phyloP scores from a whole-genome alignment of 2,113 vertebrate species.

The Cromileptes altivelis region DNA sequence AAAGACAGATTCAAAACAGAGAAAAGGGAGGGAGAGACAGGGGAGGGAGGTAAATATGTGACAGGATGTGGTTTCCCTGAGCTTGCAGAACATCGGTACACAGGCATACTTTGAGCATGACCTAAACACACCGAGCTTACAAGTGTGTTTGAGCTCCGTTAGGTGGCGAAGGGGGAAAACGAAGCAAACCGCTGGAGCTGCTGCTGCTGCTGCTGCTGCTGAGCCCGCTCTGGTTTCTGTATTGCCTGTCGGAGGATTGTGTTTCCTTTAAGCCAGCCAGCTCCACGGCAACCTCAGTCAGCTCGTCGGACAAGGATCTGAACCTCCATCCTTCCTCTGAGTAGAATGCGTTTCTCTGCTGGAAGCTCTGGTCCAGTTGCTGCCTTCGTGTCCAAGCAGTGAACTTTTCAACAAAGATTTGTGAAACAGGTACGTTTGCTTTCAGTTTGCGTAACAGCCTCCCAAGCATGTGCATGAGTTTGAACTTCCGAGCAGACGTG shows the following conservation, averaged over 20 bases:
- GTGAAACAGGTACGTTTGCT: constrained; percentile 73
- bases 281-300: constrained; percentile 31
- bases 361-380: constrained; percentile 47
- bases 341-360: constrained; percentile 63
- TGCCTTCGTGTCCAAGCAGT: constrained; percentile 55
- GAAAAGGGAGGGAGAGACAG: constrained; percentile 39
- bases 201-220: constrained; percentile 44
- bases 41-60: constrained; percentile 77
- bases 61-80: constrained; percentile 90
- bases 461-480: neutral
- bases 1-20: constrained; percentile 18
- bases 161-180: constrained; percentile 56
- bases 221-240: constrained; percentile 33
- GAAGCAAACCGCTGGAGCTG: constrained; percentile 56
- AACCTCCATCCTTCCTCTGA: constrained; percentile 38
- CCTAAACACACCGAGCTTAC: constrained; percentile 79
- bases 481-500: constrained; percentile 38
- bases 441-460: neutral
- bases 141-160: constrained; percentile 66
- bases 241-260: constrained; percentile 47
- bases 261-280: constrained; percentile 35
- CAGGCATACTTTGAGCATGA: constrained; percentile 86
- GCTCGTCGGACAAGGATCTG: constrained; percentile 39
- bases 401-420: constrained; percentile 66
- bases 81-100: constrained; percentile 82